Percentiles rank a stretch among this genome's conserved stretches.
phyloP scores from a whole-genome alignment of 2,888 invertebrate species.

The Oxycera nigricornis region DNA sequence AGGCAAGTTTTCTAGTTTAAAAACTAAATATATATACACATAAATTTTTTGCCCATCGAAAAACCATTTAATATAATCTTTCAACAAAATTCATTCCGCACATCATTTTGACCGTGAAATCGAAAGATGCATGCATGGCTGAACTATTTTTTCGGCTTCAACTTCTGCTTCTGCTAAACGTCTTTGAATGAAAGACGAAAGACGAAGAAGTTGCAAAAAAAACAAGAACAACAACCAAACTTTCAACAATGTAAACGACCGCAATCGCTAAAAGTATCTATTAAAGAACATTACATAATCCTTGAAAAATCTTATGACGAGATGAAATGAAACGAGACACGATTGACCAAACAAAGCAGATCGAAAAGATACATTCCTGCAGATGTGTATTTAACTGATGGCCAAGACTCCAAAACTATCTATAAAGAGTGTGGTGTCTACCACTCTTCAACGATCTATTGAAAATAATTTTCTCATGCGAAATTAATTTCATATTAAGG shows the following conservation, averaged over 20 bases:
- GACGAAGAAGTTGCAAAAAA: too few species aligned
- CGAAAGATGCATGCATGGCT: background rate
- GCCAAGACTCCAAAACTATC: too few species aligned
- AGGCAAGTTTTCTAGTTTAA: too few species aligned
- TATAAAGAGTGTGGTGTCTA: background rate
- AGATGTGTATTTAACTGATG: too few species aligned
- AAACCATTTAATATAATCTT: too few species aligned
- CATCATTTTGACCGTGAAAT: background rate
- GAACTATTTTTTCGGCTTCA: too few species aligned
- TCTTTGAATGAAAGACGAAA: too few species aligned
- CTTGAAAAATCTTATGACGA: background rate
- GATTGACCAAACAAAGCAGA: background rate
- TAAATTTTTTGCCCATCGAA: too few species aligned
- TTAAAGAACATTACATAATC: slow-evolving; percentile 11
- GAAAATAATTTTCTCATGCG: slow-evolving; percentile 1
- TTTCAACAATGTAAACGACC: slow-evolving; percentile 13
- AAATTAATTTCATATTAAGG: slow-evolving; percentile 13
- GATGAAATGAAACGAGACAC: background rate
- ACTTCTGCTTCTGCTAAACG: too few species aligned
- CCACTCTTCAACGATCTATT: background rate
- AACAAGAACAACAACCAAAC: background rate
- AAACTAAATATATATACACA: too few species aligned
- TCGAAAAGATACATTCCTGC: too few species aligned
- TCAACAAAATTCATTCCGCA: background rate
- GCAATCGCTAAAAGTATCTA: background rate